phyloP scores from a whole-genome alignment of 1,140 invertebrate genomes.

The Venustaconcha ellipsiformis region DNA sequence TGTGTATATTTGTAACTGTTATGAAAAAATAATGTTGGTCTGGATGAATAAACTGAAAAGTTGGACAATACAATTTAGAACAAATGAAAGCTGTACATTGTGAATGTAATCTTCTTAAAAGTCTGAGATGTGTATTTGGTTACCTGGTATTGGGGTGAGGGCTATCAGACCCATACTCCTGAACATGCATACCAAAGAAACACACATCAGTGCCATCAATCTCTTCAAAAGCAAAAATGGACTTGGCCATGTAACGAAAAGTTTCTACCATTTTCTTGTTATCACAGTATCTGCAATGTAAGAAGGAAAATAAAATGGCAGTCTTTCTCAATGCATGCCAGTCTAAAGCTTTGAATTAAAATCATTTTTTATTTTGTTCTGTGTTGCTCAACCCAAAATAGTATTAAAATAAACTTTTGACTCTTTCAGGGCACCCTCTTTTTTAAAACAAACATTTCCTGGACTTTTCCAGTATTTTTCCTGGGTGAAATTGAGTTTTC shows the following conservation, averaged over 20 bases:
- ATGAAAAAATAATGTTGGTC: no score
- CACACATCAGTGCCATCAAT: constrained; percentile 98
- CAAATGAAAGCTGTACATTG: background rate
- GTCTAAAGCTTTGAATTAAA: background rate
- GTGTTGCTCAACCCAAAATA: background rate
- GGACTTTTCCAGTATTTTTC: no score
- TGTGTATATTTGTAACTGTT: no score
- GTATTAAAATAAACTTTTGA: background rate
- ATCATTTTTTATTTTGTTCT: background rate
- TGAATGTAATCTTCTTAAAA: background rate
- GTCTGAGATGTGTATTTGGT: background rate
- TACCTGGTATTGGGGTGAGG: constrained; percentile 89
- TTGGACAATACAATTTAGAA: background rate
- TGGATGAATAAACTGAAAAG: background rate
- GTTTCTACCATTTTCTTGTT: constrained; percentile 88
- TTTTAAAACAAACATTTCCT: no score
- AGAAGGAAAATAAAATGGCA: background rate
- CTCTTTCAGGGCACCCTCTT: no score
- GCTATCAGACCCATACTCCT: constrained; percentile 99
- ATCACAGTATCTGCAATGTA: constrained; percentile 84
- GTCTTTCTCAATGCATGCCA: background rate
- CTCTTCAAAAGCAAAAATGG: constrained; percentile 99
- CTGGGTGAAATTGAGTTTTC: no score
- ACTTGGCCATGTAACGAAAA: constrained; percentile 98
- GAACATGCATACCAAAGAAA: constrained; percentile 99